Conservation (phyloP, 2,113 vertebrate species). For the Hemicordylus capensis region DNA sequence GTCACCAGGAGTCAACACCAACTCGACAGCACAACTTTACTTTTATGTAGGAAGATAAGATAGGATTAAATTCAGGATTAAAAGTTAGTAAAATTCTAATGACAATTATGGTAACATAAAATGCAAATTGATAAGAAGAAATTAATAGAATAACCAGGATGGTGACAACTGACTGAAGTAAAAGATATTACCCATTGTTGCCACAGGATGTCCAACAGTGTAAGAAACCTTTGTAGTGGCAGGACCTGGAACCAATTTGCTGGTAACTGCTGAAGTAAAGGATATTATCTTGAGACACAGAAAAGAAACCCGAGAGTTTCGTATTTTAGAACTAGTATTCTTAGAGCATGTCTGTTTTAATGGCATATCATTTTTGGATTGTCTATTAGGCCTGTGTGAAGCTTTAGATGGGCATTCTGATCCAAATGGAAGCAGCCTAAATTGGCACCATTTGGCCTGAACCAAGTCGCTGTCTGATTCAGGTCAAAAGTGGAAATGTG, state of each 20-base stretch:
- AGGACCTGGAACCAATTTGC: slow-evolving; percentile 27
- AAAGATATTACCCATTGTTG: slow-evolving; percentile 57
- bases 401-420: too few relatives aligned
- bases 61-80: neutral
- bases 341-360: neutral
- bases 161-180: slow-evolving; percentile 3
- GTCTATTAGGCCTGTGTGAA: too few relatives aligned
- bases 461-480: too few relatives aligned
- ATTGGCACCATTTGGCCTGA: too few relatives aligned
- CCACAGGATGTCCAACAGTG: slow-evolving; percentile 22
- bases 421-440: too few relatives aligned
- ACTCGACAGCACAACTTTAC: too few relatives aligned
- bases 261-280: slow-evolving; percentile 31
- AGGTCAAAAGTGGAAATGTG: too few relatives aligned
- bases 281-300: slow-evolving; percentile 1
- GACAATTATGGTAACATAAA: neutral
- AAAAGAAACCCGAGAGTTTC: neutral
- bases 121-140: neutral
- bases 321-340: neutral
- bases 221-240: slow-evolving; percentile 47
- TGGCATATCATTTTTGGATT: neutral
- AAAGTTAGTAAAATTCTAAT: neutral
- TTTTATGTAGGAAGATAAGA: too few relatives aligned
- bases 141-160: neutral
- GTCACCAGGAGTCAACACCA: too few relatives aligned